phyloP scores from a whole-genome alignment of 37 sponge, comb jelly and placozoan species.

The Hormiphora californensis region DNA sequence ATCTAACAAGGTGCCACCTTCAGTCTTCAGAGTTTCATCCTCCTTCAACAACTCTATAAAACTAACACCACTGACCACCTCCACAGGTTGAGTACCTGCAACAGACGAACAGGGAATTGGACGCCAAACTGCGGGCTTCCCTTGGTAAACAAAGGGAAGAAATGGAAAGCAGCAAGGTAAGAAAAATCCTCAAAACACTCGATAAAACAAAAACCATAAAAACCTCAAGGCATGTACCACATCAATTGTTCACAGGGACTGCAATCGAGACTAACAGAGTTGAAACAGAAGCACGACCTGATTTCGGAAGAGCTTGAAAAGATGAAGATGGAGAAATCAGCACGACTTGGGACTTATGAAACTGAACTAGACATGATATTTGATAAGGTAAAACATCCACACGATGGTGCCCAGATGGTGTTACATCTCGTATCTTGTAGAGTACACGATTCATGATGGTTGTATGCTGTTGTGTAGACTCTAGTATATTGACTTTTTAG shows the following conservation, averaged over 20 bases:
- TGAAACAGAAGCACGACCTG: neutral
- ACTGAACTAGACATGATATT: constrained; percentile 53
- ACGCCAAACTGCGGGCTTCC: constrained; percentile 59
- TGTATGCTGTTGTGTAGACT: no score
- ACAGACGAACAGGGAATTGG: constrained; percentile 81
- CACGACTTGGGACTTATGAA: constrained; percentile 38
- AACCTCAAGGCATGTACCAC: neutral
- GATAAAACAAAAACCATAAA: neutral
- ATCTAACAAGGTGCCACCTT: no score
- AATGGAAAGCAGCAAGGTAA: constrained; percentile 42
- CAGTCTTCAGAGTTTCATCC: no score
- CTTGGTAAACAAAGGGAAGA: constrained; percentile 56
- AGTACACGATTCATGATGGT: no score
- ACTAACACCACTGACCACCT: neutral
- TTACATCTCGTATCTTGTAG: no score
- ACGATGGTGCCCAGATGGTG: no score
- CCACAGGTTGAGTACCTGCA: constrained; percentile 82
- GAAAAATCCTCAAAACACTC: no score
- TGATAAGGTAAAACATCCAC: no score
- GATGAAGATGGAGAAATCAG: constrained; percentile 29
- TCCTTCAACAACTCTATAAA: no score
- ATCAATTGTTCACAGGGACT: neutral
- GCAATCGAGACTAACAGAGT: neutral
- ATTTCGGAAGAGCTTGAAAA: constrained; percentile 19
- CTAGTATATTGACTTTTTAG: no score